A percentile compares a stretch with the other conserved stretches of the same genome.
Conservation (phyloP, 2,797 vertebrate genomes). For the Falco biarmicus region DNA sequence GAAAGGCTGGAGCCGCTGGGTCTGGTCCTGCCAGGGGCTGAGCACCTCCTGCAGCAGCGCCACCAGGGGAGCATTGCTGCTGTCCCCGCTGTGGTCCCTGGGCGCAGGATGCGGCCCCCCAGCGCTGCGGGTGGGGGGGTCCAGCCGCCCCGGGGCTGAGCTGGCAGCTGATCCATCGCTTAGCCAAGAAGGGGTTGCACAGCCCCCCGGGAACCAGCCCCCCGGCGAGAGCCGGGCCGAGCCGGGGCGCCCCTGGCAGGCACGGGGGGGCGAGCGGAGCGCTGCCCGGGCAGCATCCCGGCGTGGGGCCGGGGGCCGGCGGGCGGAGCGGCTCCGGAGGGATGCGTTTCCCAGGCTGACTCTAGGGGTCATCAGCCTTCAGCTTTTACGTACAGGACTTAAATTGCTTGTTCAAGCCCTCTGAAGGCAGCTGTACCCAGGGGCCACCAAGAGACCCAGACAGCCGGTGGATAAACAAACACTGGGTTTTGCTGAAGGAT, state of each 20-base stretch:
- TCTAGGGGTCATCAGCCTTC: conserved; percentile 63
- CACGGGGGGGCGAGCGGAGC: neutral
- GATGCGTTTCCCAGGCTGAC: conserved; percentile 4
- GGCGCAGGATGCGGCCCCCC: too few relatives aligned
- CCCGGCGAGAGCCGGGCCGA: rapidly evolving
- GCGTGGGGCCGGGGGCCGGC: neutral
- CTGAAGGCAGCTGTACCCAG: neutral
- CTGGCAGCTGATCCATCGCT: too few relatives aligned
- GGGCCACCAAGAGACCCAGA: neutral
- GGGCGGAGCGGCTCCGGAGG: neutral
- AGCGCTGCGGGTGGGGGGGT: too few relatives aligned
- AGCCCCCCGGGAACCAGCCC: neutral
- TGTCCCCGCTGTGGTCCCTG: neutral
- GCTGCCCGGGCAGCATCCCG: rapidly evolving
- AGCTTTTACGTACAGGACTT: neutral
- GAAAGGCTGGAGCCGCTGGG: neutral
- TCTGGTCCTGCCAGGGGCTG: neutral
- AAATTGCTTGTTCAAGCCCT: neutral
- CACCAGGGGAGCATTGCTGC: neutral
- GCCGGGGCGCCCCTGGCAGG: neutral
- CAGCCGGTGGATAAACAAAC: neutral
- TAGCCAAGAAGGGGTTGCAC: neutral
- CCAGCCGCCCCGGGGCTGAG: too few relatives aligned
- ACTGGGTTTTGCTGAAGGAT: neutral
- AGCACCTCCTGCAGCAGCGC: neutral